These are phyloP conservation scores for Phataginus tetradactyla DNA, from an alignment of 2,797 vertebrate species.

Conservation along the genomic window DNA sequence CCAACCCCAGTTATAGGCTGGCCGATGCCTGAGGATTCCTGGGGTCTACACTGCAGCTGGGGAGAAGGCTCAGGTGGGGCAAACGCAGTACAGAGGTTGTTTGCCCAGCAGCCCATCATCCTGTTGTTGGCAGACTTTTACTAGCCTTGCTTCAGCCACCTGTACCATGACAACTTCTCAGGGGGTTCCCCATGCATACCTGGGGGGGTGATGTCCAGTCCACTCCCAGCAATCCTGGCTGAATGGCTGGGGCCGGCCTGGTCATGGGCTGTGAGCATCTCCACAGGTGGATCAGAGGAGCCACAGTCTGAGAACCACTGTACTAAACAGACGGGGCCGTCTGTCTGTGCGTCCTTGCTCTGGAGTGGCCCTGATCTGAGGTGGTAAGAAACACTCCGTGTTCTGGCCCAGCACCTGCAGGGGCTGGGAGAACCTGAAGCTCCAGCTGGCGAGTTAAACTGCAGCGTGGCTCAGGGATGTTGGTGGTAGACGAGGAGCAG, in stretches of 20 bases:
- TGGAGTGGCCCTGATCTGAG: background rate
- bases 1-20: background rate
- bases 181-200: background rate
- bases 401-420: background rate
- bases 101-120: background rate
- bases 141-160: background rate
- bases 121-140: background rate
- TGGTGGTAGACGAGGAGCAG: background rate
- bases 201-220: background rate
- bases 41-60: background rate
- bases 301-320: background rate
- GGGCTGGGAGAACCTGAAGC: background rate
- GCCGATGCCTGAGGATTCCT: background rate
- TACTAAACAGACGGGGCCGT: background rate
- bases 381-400: background rate
- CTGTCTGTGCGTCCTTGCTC: background rate
- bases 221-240: background rate
- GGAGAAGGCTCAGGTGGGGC: background rate
- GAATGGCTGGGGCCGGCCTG: background rate
- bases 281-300: background rate
- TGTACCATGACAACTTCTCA: background rate
- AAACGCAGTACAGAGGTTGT: background rate
- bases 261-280: background rate
- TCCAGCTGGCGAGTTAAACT: background rate
- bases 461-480: background rate